A percentile compares a stretch with the other conserved stretches of the same genome.
Evolutionary conservation across 1,140 invertebrate genomes (phyloP).

Genomic region (Tetramorium parvispinum): DNA sequence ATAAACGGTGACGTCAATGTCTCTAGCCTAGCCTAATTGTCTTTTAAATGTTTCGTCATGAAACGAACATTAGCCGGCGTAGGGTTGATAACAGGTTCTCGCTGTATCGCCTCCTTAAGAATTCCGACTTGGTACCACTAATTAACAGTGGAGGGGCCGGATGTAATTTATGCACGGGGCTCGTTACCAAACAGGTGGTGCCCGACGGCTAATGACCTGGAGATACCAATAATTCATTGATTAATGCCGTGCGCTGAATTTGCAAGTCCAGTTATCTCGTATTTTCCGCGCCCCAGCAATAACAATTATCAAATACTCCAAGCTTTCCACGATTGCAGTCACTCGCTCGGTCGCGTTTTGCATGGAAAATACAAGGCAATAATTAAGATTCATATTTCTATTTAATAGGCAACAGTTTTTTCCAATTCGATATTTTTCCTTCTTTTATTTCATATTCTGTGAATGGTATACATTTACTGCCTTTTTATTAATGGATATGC

Average conservation of each 20-base stretch:
- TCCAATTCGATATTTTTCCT: neutral
- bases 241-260: slow-evolving; percentile 71
- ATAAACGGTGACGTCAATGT: slow-evolving; percentile 40
- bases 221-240: slow-evolving; percentile 74
- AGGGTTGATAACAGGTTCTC: slow-evolving; percentile 22
- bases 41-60: slow-evolving; percentile 58
- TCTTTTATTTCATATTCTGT: neutral
- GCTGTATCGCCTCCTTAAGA: slow-evolving; percentile 54
- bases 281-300: slow-evolving; percentile 21
- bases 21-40: slow-evolving; percentile 37
- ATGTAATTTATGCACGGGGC: slow-evolving; percentile 69
- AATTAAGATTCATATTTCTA: neutral
- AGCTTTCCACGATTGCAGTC: neutral
- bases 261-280: slow-evolving; percentile 61
- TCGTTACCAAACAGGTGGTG: slow-evolving; percentile 74
- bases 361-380: neutral
- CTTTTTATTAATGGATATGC: neutral
- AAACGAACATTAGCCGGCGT: slow-evolving; percentile 44
- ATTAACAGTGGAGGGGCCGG: slow-evolving; percentile 63
- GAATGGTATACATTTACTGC: neutral
- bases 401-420: neutral
- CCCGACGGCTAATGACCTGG: slow-evolving; percentile 68
- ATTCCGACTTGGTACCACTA: slow-evolving; percentile 68
- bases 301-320: slow-evolving; percentile 47
- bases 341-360: neutral